Evolutionary conservation across 2,113 vertebrate species (phyloP).

Genomic region (Rhabdomys dilectus): DNA sequence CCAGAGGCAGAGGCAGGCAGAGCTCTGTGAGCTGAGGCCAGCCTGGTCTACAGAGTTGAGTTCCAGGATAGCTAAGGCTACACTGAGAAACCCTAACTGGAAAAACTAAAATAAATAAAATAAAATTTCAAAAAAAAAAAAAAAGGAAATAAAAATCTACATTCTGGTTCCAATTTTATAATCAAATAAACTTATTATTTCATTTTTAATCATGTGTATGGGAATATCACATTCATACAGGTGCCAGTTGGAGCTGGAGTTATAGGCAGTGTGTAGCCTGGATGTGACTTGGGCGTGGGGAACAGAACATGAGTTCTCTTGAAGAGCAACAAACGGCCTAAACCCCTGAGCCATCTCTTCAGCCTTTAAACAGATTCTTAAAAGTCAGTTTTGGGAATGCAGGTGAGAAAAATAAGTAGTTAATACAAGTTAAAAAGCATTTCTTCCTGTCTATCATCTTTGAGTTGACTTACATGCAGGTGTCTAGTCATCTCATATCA

Average conservation of each 20-base stretch:
- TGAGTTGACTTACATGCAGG: neutral
- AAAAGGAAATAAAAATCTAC: neutral
- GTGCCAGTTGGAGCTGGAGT: neutral
- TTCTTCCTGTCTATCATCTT: neutral
- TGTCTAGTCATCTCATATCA: neutral
- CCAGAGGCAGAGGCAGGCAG: too few species aligned
- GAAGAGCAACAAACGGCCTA: neutral
- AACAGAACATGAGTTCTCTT: neutral
- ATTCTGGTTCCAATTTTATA: neutral
- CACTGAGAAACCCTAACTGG: too few species aligned
- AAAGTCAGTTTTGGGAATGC: neutral
- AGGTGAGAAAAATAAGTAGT: neutral
- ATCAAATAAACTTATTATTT: neutral
- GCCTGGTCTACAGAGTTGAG: too few species aligned
- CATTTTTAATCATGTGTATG: neutral
- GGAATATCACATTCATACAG: neutral
- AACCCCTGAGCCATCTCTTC: neutral
- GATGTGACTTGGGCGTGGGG: neutral
- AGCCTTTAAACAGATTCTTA: neutral
- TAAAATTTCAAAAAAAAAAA: neutral
- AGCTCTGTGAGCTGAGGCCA: neutral
- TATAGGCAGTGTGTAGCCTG: neutral
- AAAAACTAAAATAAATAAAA: neutral
- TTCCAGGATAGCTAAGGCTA: too few species aligned
- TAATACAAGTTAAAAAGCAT: conserved; percentile 9